Percentiles rank a stretch among this genome's conserved stretches.
Conservation (phyloP, 2,113 vertebrate genomes). For the Nannobrachium achirus region DNA sequence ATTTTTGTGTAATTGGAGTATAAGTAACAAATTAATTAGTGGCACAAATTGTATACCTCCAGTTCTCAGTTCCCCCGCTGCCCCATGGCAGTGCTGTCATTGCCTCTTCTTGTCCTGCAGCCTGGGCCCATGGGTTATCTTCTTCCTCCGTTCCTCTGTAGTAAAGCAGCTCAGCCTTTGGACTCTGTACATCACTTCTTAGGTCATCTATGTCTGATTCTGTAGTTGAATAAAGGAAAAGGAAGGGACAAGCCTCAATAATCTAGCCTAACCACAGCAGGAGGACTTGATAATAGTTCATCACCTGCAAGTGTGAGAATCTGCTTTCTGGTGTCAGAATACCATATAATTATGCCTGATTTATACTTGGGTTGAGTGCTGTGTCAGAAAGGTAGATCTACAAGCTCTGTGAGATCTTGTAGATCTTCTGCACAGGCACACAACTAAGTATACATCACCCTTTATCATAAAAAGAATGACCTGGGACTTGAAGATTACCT, state of each 20-base stretch:
- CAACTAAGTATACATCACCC: not conserved
- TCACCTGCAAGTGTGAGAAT: not conserved
- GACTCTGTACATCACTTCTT: constrained; percentile 23
- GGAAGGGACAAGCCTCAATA: not conserved
- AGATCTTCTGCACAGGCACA: not conserved
- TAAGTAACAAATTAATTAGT: too few species aligned
- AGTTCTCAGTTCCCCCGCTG: constrained; percentile 8
- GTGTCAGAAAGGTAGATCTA: too few species aligned
- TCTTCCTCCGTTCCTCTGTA: constrained; percentile 30
- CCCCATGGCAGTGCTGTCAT: not conserved
- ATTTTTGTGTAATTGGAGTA: too few species aligned
- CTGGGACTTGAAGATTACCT: constrained; percentile 46
- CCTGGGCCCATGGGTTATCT: constrained; percentile 2
- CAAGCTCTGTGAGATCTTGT: too few species aligned
- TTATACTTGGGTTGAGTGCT: too few species aligned
- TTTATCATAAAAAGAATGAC: not conserved
- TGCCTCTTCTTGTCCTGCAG: constrained; percentile 13
- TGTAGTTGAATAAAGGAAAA: not conserved
- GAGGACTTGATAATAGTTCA: not conserved
- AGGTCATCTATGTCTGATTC: constrained; percentile 35
- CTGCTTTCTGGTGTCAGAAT: not conserved
- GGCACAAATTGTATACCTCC: not conserved
- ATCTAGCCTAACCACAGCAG: not conserved
- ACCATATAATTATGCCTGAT: not conserved
- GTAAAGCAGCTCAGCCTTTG: constrained; percentile 52